phyloP scores from a whole-genome alignment of 1,140 invertebrate species.

The Drosophila miranda region DNA sequence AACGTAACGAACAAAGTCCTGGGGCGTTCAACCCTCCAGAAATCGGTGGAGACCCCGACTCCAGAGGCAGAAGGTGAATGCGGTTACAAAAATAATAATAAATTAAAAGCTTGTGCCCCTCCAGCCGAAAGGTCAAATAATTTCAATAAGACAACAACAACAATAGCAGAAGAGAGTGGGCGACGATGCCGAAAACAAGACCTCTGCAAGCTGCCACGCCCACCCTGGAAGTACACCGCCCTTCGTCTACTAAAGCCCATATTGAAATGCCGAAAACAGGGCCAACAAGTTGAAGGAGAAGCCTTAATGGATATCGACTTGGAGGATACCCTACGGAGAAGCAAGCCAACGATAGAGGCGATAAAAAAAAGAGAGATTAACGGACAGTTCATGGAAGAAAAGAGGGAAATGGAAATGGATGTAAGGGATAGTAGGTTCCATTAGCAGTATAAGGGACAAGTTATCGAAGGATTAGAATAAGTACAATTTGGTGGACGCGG shows the following conservation, averaged over 20 bases:
- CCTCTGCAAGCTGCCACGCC: no score
- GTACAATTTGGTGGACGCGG: no score
- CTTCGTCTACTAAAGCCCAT: slow-evolving; percentile 13
- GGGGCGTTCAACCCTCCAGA: no score
- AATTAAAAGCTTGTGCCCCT: slow-evolving; percentile 45
- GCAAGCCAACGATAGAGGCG: no score
- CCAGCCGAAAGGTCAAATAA: slow-evolving; percentile 50
- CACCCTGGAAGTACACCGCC: neutral
- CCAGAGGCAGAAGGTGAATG: slow-evolving; percentile 37
- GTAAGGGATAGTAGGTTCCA: no score
- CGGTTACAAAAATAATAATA: slow-evolving; percentile 59
- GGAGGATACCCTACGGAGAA: slow-evolving; percentile 5
- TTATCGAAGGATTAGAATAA: no score
- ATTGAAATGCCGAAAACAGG: slow-evolving; percentile 24
- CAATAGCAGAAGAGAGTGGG: neutral
- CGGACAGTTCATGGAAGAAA: no score
- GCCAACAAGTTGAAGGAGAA: neutral
- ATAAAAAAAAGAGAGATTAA: neutral
- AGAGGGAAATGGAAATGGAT: no score
- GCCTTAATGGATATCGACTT: neutral
- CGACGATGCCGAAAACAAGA: neutral
- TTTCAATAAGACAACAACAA: slow-evolving; percentile 44
- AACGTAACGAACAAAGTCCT: no score
- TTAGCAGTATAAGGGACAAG: no score
- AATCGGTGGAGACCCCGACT: no score